These are phyloP conservation scores for Halictus rubicundus DNA, from an alignment of 1,140 invertebrate species.

Conservation along the genomic window DNA sequence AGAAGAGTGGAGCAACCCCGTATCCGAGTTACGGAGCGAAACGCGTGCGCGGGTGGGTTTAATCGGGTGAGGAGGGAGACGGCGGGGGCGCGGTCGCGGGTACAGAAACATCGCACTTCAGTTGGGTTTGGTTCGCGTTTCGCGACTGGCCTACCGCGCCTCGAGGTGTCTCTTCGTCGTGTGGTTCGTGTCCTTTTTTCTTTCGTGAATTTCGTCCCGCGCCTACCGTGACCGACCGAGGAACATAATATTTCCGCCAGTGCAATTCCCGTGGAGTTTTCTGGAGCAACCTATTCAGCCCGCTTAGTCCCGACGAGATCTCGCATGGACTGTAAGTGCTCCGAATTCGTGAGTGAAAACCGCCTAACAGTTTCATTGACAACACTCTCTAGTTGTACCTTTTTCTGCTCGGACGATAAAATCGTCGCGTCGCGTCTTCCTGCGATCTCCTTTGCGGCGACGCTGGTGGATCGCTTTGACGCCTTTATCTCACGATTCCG, in stretches of 20 bases:
- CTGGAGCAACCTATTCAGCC: too few species aligned
- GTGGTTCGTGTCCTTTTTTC: not conserved
- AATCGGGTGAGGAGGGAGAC: slow-evolving; percentile 57
- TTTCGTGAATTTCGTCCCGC: not conserved
- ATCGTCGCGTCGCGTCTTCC: not conserved
- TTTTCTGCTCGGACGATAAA: not conserved
- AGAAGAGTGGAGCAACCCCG: slow-evolving; percentile 42
- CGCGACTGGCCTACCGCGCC: slow-evolving; percentile 66
- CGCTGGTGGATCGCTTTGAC: not conserved
- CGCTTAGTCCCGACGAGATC: not conserved
- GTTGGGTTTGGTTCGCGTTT: slow-evolving; percentile 77
- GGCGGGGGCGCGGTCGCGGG: slow-evolving; percentile 73
- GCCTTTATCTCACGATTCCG: not conserved
- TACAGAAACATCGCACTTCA: slow-evolving; percentile 70
- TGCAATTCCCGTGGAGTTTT: slow-evolving; percentile 9
- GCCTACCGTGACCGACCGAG: not conserved
- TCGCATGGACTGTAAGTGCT: slow-evolving; percentile 37
- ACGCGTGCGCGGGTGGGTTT: slow-evolving; percentile 75
- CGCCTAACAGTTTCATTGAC: slow-evolving; percentile 8
- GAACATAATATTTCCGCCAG: not conserved
- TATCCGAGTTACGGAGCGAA: slow-evolving; percentile 64
- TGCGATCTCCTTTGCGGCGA: not conserved
- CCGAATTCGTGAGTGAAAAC: slow-evolving; percentile 31
- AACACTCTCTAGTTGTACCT: not conserved
- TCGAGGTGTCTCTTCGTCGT: slow-evolving; percentile 18